Evolutionary conservation across 1,140 invertebrate genomes (phyloP), one percentile per base, ranked within the genome.

Genomic region (Fopius arisanus): DNA sequence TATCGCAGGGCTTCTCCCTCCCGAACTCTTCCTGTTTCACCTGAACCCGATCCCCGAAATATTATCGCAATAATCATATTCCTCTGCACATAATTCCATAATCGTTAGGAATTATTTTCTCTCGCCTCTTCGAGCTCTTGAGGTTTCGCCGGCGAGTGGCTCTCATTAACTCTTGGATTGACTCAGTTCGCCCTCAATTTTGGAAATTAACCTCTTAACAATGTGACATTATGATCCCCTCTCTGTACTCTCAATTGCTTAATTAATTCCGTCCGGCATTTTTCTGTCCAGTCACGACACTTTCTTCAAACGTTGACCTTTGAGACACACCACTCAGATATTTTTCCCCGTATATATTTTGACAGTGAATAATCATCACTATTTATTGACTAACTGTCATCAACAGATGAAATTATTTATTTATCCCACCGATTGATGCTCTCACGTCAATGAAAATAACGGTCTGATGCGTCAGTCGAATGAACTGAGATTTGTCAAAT

Each of bases 141-240:
- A 26, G 19, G 54, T 26, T 26, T 59, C 54, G 5, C 1, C 43
- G 23, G 3, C 19, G 23, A 59, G 19, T 59, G 19, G n/a, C 16
- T 48, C 23, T 6, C 10, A 31, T 40, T 54, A 67, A 74, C 73
- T 70, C 67, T 23, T 37, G 29, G 37, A 51, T 33, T 77, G 78
- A 82, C 79, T 78, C 23, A 72, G 71, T 75, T 77, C 77, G 79
- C 80, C 77, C 80, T 74, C 80, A 81, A 82, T 82, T 82, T 77
- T 76, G 66, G 79, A 76, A 82, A 73, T 82, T 82, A 77, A 82
- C 81, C 81, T 77, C 75, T 80, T 75, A 75, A 79, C 77, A 68
- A 80, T 62, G 54, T 28, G 67, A 48, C 41, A 69, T 54, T 48
- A 69, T 69, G 67, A 69, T 48, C 43, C 23, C 29, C 23, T 70